These are phyloP conservation scores for Neomorphus geoffroyi DNA, from an alignment of 2,797 vertebrate genomes.

Conservation along the genomic window DNA sequence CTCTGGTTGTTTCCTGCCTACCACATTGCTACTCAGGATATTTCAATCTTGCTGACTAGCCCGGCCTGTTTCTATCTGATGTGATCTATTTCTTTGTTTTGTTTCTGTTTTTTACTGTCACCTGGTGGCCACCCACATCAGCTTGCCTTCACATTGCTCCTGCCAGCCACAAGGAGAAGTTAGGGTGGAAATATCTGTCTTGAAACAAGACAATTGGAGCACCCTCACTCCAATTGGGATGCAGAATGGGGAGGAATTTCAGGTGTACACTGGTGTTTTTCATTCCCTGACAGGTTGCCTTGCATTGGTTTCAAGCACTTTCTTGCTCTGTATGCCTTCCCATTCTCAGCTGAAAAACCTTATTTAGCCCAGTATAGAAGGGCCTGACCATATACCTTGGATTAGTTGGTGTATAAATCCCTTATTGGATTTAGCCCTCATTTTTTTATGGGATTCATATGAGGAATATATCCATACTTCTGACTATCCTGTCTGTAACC, in stretches of 20 bases:
- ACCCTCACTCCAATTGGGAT: no score
- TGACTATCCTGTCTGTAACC: background rate
- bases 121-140: background rate
- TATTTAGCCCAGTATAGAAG: background rate
- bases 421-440: background rate
- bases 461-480: background rate
- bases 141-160: background rate
- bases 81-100: background rate
- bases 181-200: background rate
- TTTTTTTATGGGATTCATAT: background rate
- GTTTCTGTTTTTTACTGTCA: background rate
- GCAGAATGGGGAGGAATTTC: background rate
- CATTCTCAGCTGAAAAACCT: background rate
- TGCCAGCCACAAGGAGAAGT: background rate
- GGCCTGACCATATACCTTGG: background rate
- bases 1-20: background rate
- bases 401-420: background rate
- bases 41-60: background rate
- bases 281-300: background rate
- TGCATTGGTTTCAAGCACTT: background rate
- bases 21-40: background rate
- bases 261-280: fast-evolving
- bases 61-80: background rate
- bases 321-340: background rate
- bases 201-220: background rate